A percentile compares a stretch with the other conserved stretches of the same genome.
These are phyloP conservation scores for Congeria kusceri DNA, from an alignment of 2,888 invertebrate genomes.

Conservation along the genomic window DNA sequence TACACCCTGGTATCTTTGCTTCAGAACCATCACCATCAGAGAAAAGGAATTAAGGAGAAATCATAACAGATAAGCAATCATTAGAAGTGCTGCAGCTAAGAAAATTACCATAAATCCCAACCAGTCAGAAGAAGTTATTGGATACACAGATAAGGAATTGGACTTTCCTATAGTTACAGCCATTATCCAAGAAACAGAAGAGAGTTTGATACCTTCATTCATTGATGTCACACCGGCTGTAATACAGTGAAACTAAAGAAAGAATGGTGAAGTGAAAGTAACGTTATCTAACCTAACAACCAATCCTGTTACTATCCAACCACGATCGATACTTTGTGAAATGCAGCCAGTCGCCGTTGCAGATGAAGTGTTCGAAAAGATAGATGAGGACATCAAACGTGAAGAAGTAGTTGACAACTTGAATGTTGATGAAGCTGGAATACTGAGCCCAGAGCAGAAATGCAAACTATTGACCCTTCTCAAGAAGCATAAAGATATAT, in stretches of 20 bases:
- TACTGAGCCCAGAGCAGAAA: conserved; percentile 5
- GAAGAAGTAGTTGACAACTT: conserved; percentile 31
- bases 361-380: conserved; percentile 29
- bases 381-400: conserved; percentile 26
- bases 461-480: neutral
- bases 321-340: conserved; percentile 33
- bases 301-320: conserved; percentile 12
- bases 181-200: conserved; percentile 12
- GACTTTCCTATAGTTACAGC: neutral
- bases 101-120: conserved; percentile 21
- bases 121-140: neutral
- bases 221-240: conserved; percentile 22
- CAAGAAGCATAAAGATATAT: conserved; percentile 23
- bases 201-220: neutral
- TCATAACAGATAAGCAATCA: neutral
- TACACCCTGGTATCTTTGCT: conserved; percentile 48
- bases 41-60: conserved; percentile 17
- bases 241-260: neutral
- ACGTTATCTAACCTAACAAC: conserved; percentile 20
- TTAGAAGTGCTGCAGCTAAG: neutral
- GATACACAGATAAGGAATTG: conserved; percentile 24
- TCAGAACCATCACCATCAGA: conserved; percentile 3
- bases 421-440: neutral
- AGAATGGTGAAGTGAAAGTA: neutral
- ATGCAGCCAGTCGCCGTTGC: conserved; percentile 32